Evolutionary conservation across 2,888 invertebrate species (phyloP).

Genomic region (Scelioninae gen. 1): DNA sequence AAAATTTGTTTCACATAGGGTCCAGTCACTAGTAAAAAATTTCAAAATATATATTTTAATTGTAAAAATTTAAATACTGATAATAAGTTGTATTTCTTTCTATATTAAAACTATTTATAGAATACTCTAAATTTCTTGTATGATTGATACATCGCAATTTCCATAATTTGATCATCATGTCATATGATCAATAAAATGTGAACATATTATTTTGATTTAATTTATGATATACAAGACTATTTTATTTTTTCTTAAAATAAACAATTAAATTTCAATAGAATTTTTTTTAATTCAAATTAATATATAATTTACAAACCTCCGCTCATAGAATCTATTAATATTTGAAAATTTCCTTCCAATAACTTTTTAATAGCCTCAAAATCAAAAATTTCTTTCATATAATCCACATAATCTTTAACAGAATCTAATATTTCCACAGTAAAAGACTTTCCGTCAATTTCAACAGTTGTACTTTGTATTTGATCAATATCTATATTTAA

Average conservation of each 20-base stretch:
- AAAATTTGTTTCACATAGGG: constrained; percentile 96
- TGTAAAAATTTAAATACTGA: too few species aligned
- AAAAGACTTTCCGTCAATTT: constrained; percentile 90
- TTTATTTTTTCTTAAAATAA: too few species aligned
- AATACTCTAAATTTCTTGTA: too few species aligned
- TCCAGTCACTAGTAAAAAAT: constrained; percentile 92
- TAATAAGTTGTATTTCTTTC: too few species aligned
- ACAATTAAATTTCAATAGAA: too few species aligned
- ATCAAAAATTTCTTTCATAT: constrained; percentile 99
- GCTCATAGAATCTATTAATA: constrained; percentile 97
- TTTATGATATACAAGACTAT: too few species aligned
- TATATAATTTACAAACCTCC: constrained; percentile 91
- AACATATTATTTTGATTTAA: too few species aligned
- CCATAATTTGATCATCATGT: too few species aligned
- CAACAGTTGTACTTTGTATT: constrained; percentile 85
- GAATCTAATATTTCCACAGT: constrained; percentile 95
- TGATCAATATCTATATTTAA: constrained; percentile 91
- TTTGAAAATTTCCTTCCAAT: constrained; percentile 91
- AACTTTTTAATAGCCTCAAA: constrained; percentile 91
- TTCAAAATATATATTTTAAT: constrained; percentile 12
- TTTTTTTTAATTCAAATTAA: too few species aligned
- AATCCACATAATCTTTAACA: constrained; percentile 93
- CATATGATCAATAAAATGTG: too few species aligned
- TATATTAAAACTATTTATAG: too few species aligned
- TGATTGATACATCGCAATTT: too few species aligned